Base-by-base conservation (phyloP, 2,888 invertebrate genomes). In the Abrostola triplasia region DNA sequence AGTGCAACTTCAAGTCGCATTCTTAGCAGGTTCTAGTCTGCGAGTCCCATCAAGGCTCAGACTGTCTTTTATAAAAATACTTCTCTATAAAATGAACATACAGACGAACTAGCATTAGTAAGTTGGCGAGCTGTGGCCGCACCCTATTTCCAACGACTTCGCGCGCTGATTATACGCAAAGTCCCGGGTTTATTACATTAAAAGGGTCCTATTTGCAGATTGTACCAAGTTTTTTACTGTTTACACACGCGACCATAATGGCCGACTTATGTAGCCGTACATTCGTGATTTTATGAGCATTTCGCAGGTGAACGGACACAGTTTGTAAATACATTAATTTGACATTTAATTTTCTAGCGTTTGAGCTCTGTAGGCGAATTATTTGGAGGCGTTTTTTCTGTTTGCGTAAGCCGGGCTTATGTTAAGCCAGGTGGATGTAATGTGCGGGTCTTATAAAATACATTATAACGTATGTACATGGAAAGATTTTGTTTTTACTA, bases 181-280 rank as follows among this genome's bases (percentile, higher is more conserved):
- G 57, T 63, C 69, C 66, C 59, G 52, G 41, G 54, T 65, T 76
- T 74, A 79, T 81, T 70, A 70, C 64, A 71, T 74, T 77, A 76
- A 77, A 79, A 74, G 77, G 80, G 76, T 69, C 64, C 64, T 74
- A 59, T 76, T 79, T 64, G 65, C 71, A 69, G 55, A 71, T 70
- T 69, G 60, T 63, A 9, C 61, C 41, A 56, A 54, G 42, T 48
- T 74, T 70, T 76, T 73, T 67, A 63, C 64, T 50, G 61, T 55
- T 57, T 51, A 52, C 52, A 52, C n/a, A 48, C 41, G 55, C 11
- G 40, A 59, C 70, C 66, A 57, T 65, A 78, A 75, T 49, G 56
- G 36, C 38, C 35, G n/a, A 8, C 55, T 64, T 53, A 51, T 60
- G 50, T 36, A 37, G 42, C 57, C 49, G 56, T 64, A 62, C 47